Base-by-base conservation (phyloP, 2,888 invertebrate genomes). In the Therioaphis trifolii region DNA sequence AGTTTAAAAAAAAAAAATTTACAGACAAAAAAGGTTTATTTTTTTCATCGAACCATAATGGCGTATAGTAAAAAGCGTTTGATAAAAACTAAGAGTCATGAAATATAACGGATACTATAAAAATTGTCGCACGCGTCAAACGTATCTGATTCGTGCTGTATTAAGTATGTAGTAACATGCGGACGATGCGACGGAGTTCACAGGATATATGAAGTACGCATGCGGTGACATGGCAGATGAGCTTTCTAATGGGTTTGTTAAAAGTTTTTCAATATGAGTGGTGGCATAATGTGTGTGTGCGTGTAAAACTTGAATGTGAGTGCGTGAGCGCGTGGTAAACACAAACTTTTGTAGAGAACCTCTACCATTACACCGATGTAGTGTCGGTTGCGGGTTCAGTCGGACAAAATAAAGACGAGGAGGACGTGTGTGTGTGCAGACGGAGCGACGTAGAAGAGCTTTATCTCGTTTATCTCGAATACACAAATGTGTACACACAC, bases 181-280 rank as follows among this genome's bases (percentile, higher is more conserved):
- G 15, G 74, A 3, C 11, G 49, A 71, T 35, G 21, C n/a, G 55
- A 58, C 9, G 55, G 43, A 75, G 58, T 75, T 75, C 24, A 68
- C 12, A n/a, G 43, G 40, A 21, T 43, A 27, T 58, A 43, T 1
- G 58, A 14, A 4, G 46, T 71, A 11, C 2, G n/a, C 12, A 12
- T 5, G 58, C 9, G 72, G n/a, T n/a, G 49, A 0, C 40, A 18
- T 3, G 29, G 29, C 76, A 58, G 76, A 61, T 63, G 40, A 76
- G 76, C 61, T 61, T 76, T 46, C 61, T 76, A 63, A 76, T 29
- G 76, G 76, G 46, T 76, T 24, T 61, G 76, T 76, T 76, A 76
- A 76, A 76, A 61, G 76, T 76, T 76, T 27, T 61, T 29, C 76
- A 61, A 76, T 76, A 76, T 7, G 46, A 43, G n/a, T n/a, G 72